Evolutionary conservation across 2,888 invertebrate species (phyloP), one percentile per base, ranked within the genome.

Genomic region (Morpho achilles): DNA sequence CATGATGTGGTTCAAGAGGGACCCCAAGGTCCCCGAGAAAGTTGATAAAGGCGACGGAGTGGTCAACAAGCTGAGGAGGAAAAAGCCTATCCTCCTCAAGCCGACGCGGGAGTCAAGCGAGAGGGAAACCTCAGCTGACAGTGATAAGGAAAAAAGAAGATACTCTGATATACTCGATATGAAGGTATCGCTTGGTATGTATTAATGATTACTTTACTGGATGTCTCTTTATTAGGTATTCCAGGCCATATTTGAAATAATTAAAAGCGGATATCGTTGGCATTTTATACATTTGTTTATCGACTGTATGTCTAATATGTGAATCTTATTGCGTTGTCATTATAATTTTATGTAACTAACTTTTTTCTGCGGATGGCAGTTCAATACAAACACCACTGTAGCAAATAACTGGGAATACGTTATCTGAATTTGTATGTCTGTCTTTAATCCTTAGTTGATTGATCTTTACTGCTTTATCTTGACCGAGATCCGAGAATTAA

Each of bases 1-100:
- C 74, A 89, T 87, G 88, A 89, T 89, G 90, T 89, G 89, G 89
- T 89, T 89, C 64, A 90, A 87, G 69, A 73, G 88, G 69, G 89
- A 89, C 64, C 80, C 88, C 62, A 89, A 88, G 70, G 80, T 77
- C 63, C 73, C 79, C 44, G 86, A 87, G 49, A 87, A 87, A 58
- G 68, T 73, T 53, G 76, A 71, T 22, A 87, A 62, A 23, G 59
- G 50, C 40, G 61, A 87, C 68, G 87, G 87, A 7, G 74, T 83
- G 6, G 84, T 79, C 8, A 77, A 82, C 8, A 88, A 84, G 61
- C 62, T 89, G 61, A 79, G 85, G 63, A 82, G 83, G 71, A 90
- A 88, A 75, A 91, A 90, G 64, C 79, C 82, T 5, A 72, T 77
- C 6, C 69, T 84, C 1, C 70, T 87, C 56, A 87, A 87, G 66